Percentiles rank a stretch among this genome's conserved stretches.
Evolutionary conservation across 1,140 invertebrate genomes (phyloP).

Genomic region (Euschistus heros): DNA sequence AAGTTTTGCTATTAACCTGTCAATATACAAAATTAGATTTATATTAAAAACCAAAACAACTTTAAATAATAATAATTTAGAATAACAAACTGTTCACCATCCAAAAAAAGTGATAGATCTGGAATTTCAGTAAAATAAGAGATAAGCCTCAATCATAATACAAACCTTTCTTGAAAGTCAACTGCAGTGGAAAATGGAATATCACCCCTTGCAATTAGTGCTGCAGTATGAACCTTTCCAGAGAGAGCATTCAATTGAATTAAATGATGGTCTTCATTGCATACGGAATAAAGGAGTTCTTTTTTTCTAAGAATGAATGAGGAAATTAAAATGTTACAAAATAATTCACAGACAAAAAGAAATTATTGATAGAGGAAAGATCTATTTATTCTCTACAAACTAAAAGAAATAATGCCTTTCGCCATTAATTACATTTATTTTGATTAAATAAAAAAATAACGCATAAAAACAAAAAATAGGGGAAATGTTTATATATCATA

Average conservation of each 20-base stretch:
- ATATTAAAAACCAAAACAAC: background rate
- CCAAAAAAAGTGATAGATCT: background rate
- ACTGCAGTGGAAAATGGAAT: slow-evolving; percentile 17
- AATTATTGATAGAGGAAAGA: background rate
- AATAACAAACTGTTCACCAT: background rate
- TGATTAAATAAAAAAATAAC: too few species aligned
- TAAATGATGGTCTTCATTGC: slow-evolving; percentile 20
- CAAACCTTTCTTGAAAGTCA: slow-evolving; percentile 17
- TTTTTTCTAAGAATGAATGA: slow-evolving; percentile 15
- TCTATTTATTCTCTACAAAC: slow-evolving; percentile 7
- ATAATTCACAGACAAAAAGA: background rate
- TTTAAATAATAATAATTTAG: background rate
- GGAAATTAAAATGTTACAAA: too few species aligned
- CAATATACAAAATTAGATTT: slow-evolving; percentile 2
- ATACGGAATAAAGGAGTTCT: slow-evolving; percentile 20
- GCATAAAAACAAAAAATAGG: too few species aligned
- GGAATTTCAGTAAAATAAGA: background rate
- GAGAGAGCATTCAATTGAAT: slow-evolving; percentile 18
- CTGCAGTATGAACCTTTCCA: slow-evolving; percentile 18
- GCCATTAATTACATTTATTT: too few species aligned
- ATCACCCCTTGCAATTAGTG: slow-evolving; percentile 21
- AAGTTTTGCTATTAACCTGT: background rate
- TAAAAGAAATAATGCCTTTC: too few species aligned
- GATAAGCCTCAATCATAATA: too few species aligned
- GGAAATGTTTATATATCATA: too few species aligned